These are phyloP conservation scores for Eretmochelys imbricata DNA, from an alignment of 2,113 vertebrate genomes.

Conservation along the genomic window DNA sequence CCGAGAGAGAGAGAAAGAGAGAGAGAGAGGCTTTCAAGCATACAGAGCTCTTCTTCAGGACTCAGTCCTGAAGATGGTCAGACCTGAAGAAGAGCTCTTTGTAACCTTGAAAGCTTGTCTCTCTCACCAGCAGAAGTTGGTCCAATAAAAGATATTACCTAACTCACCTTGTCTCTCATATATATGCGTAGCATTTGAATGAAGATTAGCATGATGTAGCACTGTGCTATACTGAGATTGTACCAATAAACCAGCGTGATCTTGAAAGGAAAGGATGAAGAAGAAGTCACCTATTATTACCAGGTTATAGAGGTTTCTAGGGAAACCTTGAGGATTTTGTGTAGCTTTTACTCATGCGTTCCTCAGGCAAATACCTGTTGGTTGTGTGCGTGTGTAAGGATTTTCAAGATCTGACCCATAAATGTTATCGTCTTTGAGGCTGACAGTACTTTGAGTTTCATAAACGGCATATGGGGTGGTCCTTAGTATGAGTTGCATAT, in stretches of 20 bases:
- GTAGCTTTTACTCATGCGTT: neutral
- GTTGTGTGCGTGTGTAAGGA: neutral
- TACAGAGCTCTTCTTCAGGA: neutral
- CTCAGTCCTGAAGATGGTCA: neutral
- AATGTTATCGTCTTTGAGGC: neutral
- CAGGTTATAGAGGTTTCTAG: neutral
- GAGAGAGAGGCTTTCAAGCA: neutral
- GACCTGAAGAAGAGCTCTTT: neutral
- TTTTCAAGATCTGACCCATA: neutral
- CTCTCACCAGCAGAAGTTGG: neutral
- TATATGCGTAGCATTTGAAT: neutral
- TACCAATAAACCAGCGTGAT: fast-evolving
- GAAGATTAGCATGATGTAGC: conserved; percentile 11
- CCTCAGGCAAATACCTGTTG: neutral
- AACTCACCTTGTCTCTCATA: neutral
- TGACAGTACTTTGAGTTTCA: neutral
- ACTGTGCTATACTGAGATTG: conserved; percentile 18
- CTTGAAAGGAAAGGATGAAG: neutral
- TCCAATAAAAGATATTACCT: neutral
- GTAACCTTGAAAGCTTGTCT: neutral
- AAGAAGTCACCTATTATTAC: neutral
- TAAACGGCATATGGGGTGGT: neutral
- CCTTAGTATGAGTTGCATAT: neutral
- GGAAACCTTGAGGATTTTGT: neutral
- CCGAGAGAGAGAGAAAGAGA: neutral